Base-by-base conservation (phyloP, 2,113 vertebrate genomes). In the Antennarius striatus region DNA sequence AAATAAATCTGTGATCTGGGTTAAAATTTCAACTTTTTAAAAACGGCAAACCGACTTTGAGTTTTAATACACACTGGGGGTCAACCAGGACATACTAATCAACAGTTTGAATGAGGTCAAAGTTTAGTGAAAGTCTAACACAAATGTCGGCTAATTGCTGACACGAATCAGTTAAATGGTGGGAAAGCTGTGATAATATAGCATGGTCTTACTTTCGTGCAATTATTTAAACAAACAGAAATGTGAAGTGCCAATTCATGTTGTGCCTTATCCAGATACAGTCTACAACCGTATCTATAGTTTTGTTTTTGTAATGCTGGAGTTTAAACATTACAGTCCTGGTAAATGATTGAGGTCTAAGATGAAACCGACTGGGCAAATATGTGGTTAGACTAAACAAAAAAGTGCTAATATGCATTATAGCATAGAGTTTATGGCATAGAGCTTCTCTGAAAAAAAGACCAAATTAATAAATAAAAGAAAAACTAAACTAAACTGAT, bases 141-240 rank as follows among this genome's bases (percentile, higher is more conserved):
- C 51, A 76, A 61, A 75, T 59, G 61, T 50, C 59, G 63, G 36
- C 58, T 80, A 32, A 73, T 71, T 56, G 46, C 52, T 48, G n/a
- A 10, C 28, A 54, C 56, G 30, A 80, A 76, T 66, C 67, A 62
- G 63, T 42, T 59, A 43, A 77, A 68, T 0, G 30, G 65, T 81
- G 80, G 68, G 82, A 85, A 81, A 84, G 67, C 36, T 55, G 56
- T 63, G 61, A 79, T 82, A 69, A 73, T 63, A 50, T 49, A 63
- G 67, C 12, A 50, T 46, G 40, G 43, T 15, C 43, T 51, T 50
- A 65, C 62, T 58, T 61, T 50, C 53, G 29, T 61, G 51, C 29
- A 64, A 56, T 68, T 65, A 71, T 53, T 45, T 64, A 56, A 16
- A 71, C 67, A 87, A 77, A 81, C 71, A 67, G 53, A n/a, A 52